Base-by-base conservation (phyloP, 2,888 invertebrate species). In the Ganaspis brasiliensis region DNA sequence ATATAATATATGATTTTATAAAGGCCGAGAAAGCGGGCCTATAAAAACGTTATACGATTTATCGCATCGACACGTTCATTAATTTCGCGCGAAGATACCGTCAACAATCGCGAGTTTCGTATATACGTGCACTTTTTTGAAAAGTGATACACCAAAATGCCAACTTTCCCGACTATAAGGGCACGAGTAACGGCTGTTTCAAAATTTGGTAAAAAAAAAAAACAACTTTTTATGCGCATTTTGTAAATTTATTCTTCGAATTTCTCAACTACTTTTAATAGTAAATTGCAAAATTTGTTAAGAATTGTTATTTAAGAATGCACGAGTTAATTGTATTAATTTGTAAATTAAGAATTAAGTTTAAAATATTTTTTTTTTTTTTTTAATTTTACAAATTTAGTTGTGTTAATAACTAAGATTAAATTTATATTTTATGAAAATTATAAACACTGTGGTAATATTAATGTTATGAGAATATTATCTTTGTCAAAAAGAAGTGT, bases 1-100 rank as follows among this genome's bases (percentile, higher is more conserved):
- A 85, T 77, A 83, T 79, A 81, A 84, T 81, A 80, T 83, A 81
- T 82, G 83, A 83, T 84, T 86, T 86, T 84, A 84, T 85, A 85
- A 83, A 80, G 76, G 79, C 78, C 76, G 31, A 74, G 37, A 74
- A 73, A 70, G 56, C 49, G 56, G 81, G 79, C 77, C 77, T 77
- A 76, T 70, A 57, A 76, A 79, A 77, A 75, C 73, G 76, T 79
- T 77, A 74, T 45, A 79, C 74, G 79, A 75, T 77, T 79, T 77
- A 73, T 70, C 72, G 70, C 72, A 45, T 63, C 61, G 71, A 49
- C 40, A 14, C 21, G 19, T 45, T 71, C 45, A 35, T 72, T 52
- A 4, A 45, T 70, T 72, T 72, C 10, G 72, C 55, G 55, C 24
- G 21, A 55, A 10, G 72, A 56, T 55, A 67, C 24, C 45, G 24